Evolutionary conservation across 2,797 vertebrate genomes (phyloP).

Genomic region (Nothura maculosa): DNA sequence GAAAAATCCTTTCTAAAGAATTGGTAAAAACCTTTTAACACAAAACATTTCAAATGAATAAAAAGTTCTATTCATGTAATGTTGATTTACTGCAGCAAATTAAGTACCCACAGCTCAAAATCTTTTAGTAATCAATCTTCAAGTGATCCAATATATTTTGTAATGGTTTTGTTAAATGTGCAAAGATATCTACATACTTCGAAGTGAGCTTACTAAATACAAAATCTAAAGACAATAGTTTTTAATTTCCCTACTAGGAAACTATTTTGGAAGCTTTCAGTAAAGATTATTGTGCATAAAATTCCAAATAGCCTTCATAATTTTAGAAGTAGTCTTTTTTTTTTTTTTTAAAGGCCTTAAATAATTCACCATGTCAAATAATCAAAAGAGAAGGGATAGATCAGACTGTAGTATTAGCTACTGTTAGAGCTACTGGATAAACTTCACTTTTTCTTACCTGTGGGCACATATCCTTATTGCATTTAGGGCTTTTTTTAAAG

Average conservation of each 20-base stretch:
- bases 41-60: background rate
- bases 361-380: background rate
- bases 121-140: background rate
- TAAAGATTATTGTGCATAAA: background rate
- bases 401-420: background rate
- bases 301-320: background rate
- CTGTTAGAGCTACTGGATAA: background rate
- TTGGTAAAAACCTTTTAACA: background rate
- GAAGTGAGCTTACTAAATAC: background rate
- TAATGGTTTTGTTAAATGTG: background rate
- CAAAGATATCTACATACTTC: background rate
- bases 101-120: background rate
- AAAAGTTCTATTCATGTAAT: background rate
- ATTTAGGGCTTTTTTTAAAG: background rate
- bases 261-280: background rate
- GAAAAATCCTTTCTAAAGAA: background rate
- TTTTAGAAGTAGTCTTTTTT: background rate
- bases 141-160: background rate
- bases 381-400: background rate
- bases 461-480: accelerated
- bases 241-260: background rate
- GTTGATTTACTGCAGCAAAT: background rate
- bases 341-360: background rate
- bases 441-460: background rate
- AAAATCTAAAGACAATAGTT: background rate